A percentile compares a stretch with the other conserved stretches of the same genome.
These are phyloP conservation scores for Ichneumoninae sp. DNA, from an alignment of 2,888 invertebrate species.

Conservation along the genomic window DNA sequence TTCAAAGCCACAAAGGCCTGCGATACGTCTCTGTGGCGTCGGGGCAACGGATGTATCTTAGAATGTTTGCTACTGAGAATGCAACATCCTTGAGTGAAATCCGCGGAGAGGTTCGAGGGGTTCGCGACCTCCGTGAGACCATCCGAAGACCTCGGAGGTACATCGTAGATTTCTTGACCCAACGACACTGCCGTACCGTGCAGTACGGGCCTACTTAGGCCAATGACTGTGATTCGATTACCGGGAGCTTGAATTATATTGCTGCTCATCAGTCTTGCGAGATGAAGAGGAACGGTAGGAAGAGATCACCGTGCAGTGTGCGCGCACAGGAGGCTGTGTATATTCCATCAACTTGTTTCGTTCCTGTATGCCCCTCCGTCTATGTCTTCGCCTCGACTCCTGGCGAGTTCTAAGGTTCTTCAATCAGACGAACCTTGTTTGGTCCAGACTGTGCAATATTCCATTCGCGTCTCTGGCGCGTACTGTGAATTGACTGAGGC, in stretches of 20 bases:
- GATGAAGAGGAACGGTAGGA: constrained; percentile 68
- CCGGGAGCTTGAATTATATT: constrained; percentile 74
- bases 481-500: constrained; percentile 21
- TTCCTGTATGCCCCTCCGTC: constrained; percentile 53
- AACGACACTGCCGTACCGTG: constrained; percentile 44
- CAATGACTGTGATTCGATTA: constrained; percentile 75
- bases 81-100: constrained; percentile 42
- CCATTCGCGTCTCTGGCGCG: constrained; percentile 31
- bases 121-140: constrained; percentile 59
- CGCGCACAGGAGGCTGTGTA: constrained; percentile 47
- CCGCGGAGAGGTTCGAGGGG: constrained; percentile 15
- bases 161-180: constrained; percentile 30
- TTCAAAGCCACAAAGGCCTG: constrained; percentile 1
- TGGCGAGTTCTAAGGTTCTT: constrained; percentile 55
- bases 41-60: not conserved
- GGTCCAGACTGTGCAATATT: constrained; percentile 64
- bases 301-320: constrained; percentile 57
- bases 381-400: constrained; percentile 30
- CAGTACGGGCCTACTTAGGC: constrained; percentile 65
- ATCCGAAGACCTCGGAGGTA: constrained; percentile 45
- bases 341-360: constrained; percentile 63
- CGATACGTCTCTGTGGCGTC: not conserved
- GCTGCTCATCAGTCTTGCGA: constrained; percentile 69
- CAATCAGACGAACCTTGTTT: constrained; percentile 66
- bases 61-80: constrained; percentile 42